These are phyloP conservation scores for Leptinotarsa haldemani DNA, from an alignment of 2,888 invertebrate species.

Conservation along the genomic window DNA sequence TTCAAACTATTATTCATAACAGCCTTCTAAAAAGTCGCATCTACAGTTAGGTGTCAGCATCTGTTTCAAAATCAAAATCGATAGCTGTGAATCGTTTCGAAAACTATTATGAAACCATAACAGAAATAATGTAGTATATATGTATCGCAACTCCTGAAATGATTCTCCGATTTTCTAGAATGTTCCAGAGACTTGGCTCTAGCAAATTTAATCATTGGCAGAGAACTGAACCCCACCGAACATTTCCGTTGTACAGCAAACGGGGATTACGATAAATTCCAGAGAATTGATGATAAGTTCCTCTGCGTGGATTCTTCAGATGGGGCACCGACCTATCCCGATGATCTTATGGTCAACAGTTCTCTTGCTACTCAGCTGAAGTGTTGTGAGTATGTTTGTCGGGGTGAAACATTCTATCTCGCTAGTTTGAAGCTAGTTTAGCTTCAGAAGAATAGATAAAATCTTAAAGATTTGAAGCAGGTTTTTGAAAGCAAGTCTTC, in stretches of 20 bases:
- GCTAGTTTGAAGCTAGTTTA: too few species aligned
- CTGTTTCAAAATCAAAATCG: too few species aligned
- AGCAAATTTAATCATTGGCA: slow-evolving; percentile 64
- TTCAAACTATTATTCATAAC: too few species aligned
- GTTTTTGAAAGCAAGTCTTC: too few species aligned
- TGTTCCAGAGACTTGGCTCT: slow-evolving; percentile 71
- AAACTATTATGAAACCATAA: too few species aligned
- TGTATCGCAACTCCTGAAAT: too few species aligned
- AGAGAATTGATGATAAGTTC: slow-evolving; percentile 72
- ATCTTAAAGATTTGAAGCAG: too few species aligned
- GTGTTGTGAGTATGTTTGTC: slow-evolving; percentile 25
- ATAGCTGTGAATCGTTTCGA: too few species aligned
- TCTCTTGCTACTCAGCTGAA: neutral
- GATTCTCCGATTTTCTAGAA: slow-evolving; percentile 59
- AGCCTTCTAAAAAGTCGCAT: too few species aligned
- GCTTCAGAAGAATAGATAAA: too few species aligned
- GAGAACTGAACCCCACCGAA: slow-evolving; percentile 60
- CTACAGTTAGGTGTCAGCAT: too few species aligned
- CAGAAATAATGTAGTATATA: too few species aligned
- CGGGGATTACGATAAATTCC: slow-evolving; percentile 76
- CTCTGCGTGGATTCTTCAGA: slow-evolving; percentile 72
- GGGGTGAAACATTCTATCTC: neutral
- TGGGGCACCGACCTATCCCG: slow-evolving; percentile 65
- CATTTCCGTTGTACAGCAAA: slow-evolving; percentile 72
- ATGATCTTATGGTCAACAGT: slow-evolving; percentile 56